Percentiles rank a stretch among this genome's conserved stretches.
Conservation (phyloP, 2,797 vertebrate genomes). For the Naso thynnoides region DNA sequence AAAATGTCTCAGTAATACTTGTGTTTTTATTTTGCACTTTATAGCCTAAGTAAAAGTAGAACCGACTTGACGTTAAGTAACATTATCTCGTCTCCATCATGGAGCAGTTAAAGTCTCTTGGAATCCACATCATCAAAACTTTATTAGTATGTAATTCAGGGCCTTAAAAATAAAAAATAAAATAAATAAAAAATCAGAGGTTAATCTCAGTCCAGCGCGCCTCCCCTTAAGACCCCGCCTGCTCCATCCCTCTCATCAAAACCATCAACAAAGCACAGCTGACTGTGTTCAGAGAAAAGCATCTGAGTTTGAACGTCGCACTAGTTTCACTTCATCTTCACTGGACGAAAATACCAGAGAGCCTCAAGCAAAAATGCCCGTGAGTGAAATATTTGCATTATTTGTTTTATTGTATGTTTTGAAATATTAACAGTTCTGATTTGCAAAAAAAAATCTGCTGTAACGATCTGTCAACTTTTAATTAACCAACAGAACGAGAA, state of each 20-base stretch:
- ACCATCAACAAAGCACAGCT: background rate
- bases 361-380: constrained; percentile 65
- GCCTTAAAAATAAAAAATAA: too few species aligned
- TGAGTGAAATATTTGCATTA: constrained; percentile 49
- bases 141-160: too few species aligned
- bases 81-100: background rate
- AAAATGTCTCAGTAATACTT: too few species aligned
- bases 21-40: too few species aligned
- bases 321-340: background rate
- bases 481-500: background rate
- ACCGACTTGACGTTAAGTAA: too few species aligned
- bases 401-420: background rate
- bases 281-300: background rate
- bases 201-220: background rate
- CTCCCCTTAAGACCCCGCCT: constrained; percentile 23
- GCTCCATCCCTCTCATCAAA: background rate
- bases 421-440: background rate
- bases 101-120: background rate
- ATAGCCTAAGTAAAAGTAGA: too few species aligned
- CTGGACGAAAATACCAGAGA: background rate
- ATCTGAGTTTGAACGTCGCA: rapidly evolving
- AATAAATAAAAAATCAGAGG: too few species aligned
- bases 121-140: too few species aligned
- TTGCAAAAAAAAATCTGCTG: background rate
- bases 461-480: background rate